phyloP scores from a whole-genome alignment of 2,888 invertebrate species.

The Carabus problematicus region DNA sequence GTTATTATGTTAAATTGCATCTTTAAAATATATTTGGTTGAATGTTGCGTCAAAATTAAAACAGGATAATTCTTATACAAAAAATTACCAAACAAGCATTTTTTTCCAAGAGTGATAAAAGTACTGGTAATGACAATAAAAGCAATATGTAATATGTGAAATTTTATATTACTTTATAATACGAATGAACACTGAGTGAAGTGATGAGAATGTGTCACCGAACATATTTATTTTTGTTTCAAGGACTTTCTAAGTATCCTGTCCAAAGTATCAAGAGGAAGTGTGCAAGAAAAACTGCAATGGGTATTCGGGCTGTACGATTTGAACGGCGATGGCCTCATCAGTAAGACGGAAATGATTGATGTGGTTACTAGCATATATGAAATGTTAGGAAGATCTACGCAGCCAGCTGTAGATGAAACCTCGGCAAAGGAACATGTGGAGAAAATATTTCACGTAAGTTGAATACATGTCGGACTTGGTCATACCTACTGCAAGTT shows the following conservation, averaged over 20 bases:
- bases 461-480: slow-evolving; percentile 52
- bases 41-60: no score
- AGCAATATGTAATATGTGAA: no score
- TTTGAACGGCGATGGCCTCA: slow-evolving; percentile 84
- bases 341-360: slow-evolving; percentile 84
- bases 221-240: slow-evolving; percentile 44
- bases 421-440: slow-evolving; percentile 83
- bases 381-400: slow-evolving; percentile 83
- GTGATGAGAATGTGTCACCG: no score
- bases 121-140: no score
- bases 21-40: no score
- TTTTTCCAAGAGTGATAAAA: no score
- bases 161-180: not conserved
- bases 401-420: slow-evolving; percentile 75
- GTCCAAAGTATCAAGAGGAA: slow-evolving; percentile 84
- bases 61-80: no score
- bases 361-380: slow-evolving; percentile 85
- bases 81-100: no score
- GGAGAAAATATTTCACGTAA: slow-evolving; percentile 84
- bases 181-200: no score
- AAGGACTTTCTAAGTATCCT: slow-evolving; percentile 86
- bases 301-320: slow-evolving; percentile 92
- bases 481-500: no score
- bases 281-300: slow-evolving; percentile 82
- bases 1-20: no score